Conservation (phyloP, 1,140 invertebrate species). For the Uloborus diversus region DNA sequence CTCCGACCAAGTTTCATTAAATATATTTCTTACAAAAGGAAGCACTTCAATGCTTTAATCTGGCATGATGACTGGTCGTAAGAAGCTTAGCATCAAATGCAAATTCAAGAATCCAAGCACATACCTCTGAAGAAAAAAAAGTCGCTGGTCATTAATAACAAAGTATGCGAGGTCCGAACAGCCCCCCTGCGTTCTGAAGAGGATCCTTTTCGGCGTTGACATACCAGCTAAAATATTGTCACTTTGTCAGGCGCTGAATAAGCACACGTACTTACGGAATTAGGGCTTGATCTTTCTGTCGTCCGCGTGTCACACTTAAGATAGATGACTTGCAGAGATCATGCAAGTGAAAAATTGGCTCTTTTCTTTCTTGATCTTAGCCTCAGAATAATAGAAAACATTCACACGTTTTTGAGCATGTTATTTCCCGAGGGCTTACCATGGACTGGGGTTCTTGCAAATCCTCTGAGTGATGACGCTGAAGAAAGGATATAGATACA, state of each 20-base stretch:
- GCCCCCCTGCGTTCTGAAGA: conserved; percentile 22
- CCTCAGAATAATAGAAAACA: conserved; percentile 30
- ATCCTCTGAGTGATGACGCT: not conserved
- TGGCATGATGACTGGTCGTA: too few species aligned
- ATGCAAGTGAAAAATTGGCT: conserved; percentile 45
- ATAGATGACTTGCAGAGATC: conserved; percentile 43
- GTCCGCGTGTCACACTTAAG: conserved; percentile 11
- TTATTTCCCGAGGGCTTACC: conserved; percentile 9
- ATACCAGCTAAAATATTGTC: conserved; percentile 50
- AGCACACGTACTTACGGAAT: conserved; percentile 48
- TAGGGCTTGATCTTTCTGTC: conserved; percentile 46
- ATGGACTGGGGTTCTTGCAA: not conserved
- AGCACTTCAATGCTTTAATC: too few species aligned
- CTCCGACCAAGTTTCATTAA: too few species aligned
- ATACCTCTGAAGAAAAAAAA: not conserved
- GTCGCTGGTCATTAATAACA: not conserved
- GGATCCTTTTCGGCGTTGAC: conserved; percentile 38
- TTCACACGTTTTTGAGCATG: conserved; percentile 20
- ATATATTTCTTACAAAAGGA: too few species aligned
- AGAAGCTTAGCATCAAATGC: not conserved
- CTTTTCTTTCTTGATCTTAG: not conserved
- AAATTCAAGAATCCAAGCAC: not conserved
- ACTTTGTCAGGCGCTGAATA: conserved; percentile 52
- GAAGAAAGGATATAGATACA: not conserved
- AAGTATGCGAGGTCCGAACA: not conserved